These are phyloP conservation scores for Accipiter cooperii DNA, from an alignment of 2,113 vertebrate species.

Conservation along the genomic window DNA sequence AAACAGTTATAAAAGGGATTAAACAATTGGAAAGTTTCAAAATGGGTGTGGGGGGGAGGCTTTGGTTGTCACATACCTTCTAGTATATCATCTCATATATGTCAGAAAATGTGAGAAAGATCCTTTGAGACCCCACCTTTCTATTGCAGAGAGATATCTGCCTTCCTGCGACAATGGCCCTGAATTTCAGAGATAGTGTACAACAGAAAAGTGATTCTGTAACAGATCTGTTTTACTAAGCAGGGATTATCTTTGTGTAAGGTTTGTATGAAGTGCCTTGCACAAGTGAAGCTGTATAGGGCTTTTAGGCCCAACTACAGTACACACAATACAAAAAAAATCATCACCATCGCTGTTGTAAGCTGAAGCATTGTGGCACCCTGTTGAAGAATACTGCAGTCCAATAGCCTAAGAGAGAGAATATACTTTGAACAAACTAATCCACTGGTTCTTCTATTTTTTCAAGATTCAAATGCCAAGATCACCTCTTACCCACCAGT, in stretches of 20 bases:
- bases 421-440: not conserved
- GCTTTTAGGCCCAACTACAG: not conserved
- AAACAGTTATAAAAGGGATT: not conserved
- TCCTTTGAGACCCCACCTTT: not conserved
- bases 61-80: not conserved
- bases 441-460: not conserved
- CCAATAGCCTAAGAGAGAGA: not conserved
- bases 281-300: not conserved
- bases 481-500: not conserved
- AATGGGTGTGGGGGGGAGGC: rapidly evolving
- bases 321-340: rapidly evolving
- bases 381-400: not conserved
- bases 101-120: not conserved
- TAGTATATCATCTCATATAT: not conserved
- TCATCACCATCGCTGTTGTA: not conserved
- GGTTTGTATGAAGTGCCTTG: not conserved
- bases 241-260: not conserved
- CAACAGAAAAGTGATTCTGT: not conserved
- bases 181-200: not conserved
- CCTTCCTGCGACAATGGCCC: not conserved
- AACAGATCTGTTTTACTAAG: not conserved
- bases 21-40: not conserved
- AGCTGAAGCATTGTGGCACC: not conserved
- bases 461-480: not conserved
- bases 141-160: not conserved